phyloP scores from a whole-genome alignment of 1,140 invertebrate species.

The Agrilus planipennis region DNA sequence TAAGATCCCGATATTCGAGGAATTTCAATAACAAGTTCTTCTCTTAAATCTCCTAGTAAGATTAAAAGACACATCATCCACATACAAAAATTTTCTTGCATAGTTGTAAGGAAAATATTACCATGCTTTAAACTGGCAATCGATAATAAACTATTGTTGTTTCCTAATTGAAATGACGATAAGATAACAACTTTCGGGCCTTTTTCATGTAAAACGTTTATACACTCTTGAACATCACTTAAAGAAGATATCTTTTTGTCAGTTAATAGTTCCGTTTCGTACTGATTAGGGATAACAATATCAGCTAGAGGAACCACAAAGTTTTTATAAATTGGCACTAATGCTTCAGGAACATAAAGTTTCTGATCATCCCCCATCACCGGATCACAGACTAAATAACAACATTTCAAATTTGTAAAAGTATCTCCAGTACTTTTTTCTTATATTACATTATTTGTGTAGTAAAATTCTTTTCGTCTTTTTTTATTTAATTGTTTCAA shows the following conservation, averaged over 20 bases:
- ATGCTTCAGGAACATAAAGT: conserved; percentile 83
- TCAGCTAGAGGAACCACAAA: conserved; percentile 80
- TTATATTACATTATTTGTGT: too few species aligned
- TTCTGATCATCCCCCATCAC: conserved; percentile 95
- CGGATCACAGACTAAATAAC: conserved; percentile 94
- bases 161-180: conserved; percentile 69
- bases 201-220: conserved; percentile 63
- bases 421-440: too few species aligned
- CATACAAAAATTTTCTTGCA: too few species aligned
- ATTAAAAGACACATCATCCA: too few species aligned
- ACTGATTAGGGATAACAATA: conserved; percentile 93
- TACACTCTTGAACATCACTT: conserved; percentile 57
- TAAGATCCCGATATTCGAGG: conserved; percentile 60
- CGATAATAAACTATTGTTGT: conserved; percentile 46
- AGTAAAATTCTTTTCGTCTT: too few species aligned
- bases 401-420: too few species aligned
- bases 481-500: too few species aligned
- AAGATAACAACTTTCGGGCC: conserved; percentile 78
- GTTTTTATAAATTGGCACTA: conserved; percentile 77
- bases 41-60: background rate
- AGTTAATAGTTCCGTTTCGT: conserved; percentile 79
- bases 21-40: conserved; percentile 52
- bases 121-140: conserved; percentile 56
- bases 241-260: conserved; percentile 55
- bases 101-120: too few species aligned